Evolutionary conservation across 2,797 vertebrate genomes (phyloP), one percentile per base, ranked within the genome.

Genomic region (Momotus momota): DNA sequence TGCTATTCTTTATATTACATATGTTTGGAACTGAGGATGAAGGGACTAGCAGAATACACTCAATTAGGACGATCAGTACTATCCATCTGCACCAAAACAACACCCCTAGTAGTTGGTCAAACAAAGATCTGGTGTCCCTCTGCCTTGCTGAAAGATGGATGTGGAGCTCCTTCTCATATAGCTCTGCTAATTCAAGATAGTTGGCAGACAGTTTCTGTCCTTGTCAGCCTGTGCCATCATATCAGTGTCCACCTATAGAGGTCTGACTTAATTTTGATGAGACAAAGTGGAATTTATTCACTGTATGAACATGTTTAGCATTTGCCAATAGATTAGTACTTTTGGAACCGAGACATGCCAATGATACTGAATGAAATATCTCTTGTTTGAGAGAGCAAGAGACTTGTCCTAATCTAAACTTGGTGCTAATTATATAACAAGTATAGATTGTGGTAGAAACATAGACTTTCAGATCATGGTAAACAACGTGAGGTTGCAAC

Each of bases 231-330:
- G 9, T 90, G 21, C 19, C 6, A 1, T 77, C 66, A 3, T 66
- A 8, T 66, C 33, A 70, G 22, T 55, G 18, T 87, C 18, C 23
- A 19, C 0, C 0, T 29, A 3, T 21, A 58, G 26, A 87, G 43
- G 5, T 72, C 41, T 86, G 35, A 67, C 38, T 72, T 78, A 46
- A 69, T 90, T 93, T 88, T 84, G 29, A 26, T 22, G 52, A 41
- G 38, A 23, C 5, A 58, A 40, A 25, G 48, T 19, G 1, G 9
- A 71, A 27, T 48, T 71, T 77, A 27, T 70, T 94, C 35, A 21
- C 0, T 40, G 29, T 85, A 1, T 64, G 18, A 35, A 62, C 1
- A 2, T 2, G 0, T 18, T 72, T 41, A 29, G 13, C 10, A 4
- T 82, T 85, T 82, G 13, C 60, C 86, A 12, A 3, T 73, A 23